phyloP scores from a whole-genome alignment of 1,140 invertebrate genomes.

The Brachionus asplanchnoidis region DNA sequence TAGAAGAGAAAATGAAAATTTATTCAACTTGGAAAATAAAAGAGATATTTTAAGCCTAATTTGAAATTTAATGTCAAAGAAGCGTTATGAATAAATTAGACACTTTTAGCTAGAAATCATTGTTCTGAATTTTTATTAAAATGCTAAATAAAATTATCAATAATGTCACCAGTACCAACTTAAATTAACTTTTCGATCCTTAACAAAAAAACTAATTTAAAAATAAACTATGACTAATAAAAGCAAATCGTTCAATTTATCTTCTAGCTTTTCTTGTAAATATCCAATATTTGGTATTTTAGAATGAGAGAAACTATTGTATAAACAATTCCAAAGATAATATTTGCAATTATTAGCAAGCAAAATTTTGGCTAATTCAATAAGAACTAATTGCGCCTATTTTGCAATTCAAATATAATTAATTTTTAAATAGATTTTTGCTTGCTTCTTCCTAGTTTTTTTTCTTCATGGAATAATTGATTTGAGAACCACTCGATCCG shows the following conservation, averaged over 20 bases:
- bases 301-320: not conserved
- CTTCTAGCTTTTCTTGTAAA: conserved; percentile 14
- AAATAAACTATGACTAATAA: not conserved
- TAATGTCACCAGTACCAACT: not conserved
- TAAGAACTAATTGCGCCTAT: conserved; percentile 33
- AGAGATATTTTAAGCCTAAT: not conserved
- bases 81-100: conserved; percentile 33
- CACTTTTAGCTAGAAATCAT: not conserved
- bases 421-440: conserved; percentile 7
- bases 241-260: not conserved
- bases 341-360: not conserved
- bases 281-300: conserved; percentile 34
- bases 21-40: not conserved
- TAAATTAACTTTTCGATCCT: not conserved
- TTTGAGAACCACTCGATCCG: not conserved
- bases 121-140: not conserved
- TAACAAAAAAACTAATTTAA: not conserved
- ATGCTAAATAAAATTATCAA: conserved; percentile 2
- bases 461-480: conserved; percentile 7
- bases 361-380: conserved; percentile 17
- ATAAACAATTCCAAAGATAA: conserved; percentile 7
- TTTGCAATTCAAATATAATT: conserved; percentile 36
- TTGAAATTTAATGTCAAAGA: conserved; percentile 9
- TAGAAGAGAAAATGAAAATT: not conserved
- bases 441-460: not conserved